Conservation (phyloP, 2,797 vertebrate genomes). For the Leuciscus waleckii region DNA sequence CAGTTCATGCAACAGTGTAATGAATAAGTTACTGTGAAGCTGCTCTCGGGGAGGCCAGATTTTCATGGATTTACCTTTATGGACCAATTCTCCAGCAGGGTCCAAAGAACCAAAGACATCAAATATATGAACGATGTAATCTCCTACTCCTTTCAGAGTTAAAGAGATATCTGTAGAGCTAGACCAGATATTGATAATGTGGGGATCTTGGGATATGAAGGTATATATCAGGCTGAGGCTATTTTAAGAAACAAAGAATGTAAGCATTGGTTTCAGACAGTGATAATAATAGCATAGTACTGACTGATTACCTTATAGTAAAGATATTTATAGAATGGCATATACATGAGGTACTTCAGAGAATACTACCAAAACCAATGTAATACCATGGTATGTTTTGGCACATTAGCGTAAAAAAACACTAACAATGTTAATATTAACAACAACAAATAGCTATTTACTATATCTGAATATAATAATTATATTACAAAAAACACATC, state of each 20-base stretch:
- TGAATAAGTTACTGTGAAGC: constrained; percentile 36
- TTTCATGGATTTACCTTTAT: constrained; percentile 56
- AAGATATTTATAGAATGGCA: not conserved
- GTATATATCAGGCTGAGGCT: not conserved
- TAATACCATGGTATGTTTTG: not conserved
- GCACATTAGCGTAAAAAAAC: not conserved
- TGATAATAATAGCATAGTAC: not conserved
- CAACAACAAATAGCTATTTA: not conserved
- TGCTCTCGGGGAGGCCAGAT: constrained; percentile 34
- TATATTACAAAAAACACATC: too few species aligned
- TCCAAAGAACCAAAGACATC: constrained; percentile 20
- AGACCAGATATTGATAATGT: constrained; percentile 9
- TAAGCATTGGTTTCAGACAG: not conserved
- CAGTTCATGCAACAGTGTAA: constrained; percentile 34
- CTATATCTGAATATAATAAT: not conserved
- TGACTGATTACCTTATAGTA: not conserved
- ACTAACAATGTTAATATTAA: not conserved
- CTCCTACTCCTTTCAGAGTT: not conserved
- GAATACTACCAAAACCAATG: not conserved
- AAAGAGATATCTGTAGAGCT: not conserved
- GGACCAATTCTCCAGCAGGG: constrained; percentile 33
- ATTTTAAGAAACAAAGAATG: constrained; percentile 1
- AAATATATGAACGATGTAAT: constrained; percentile 45
- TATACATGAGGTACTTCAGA: not conserved
- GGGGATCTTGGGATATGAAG: constrained; percentile 10